phyloP scores from a whole-genome alignment of 2,888 invertebrate species.

The Nomada ruficornis region DNA sequence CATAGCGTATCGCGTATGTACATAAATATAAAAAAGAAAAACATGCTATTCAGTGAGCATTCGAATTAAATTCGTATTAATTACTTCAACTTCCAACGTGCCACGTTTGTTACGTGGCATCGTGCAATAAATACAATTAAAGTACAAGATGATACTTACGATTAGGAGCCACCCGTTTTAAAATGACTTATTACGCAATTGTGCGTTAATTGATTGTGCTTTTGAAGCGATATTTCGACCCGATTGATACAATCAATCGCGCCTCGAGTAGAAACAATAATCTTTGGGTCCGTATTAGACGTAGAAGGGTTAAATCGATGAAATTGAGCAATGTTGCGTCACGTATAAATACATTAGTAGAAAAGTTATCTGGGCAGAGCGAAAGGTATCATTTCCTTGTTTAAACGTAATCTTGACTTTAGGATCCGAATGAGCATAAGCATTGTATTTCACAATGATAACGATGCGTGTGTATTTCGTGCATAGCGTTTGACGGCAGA shows the following conservation, averaged over 20 bases:
- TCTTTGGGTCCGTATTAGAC: too few species aligned
- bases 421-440: neutral
- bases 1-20: neutral
- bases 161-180: neutral
- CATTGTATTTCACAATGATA: conserved; percentile 18
- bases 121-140: neutral
- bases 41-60: neutral
- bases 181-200: conserved; percentile 16
- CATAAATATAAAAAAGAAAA: too few species aligned
- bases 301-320: neutral
- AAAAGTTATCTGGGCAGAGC: neutral
- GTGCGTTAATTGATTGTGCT: neutral
- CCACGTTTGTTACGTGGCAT: neutral
- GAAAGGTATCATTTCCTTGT: conserved; percentile 1
- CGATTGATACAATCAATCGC: neutral
- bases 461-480: conserved; percentile 20
- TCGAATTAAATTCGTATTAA: neutral
- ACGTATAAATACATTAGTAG: conserved; percentile 1
- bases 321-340: neutral
- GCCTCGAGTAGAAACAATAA: neutral
- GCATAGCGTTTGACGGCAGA: conserved; percentile 30
- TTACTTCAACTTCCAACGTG: neutral
- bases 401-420: conserved; percentile 25
- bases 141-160: neutral
- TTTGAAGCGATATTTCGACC: neutral